Percentiles rank a stretch among this genome's conserved stretches.
These are phyloP conservation scores for Himalopsyche phryganea DNA, from an alignment of 1,140 invertebrate species.

Conservation along the genomic window DNA sequence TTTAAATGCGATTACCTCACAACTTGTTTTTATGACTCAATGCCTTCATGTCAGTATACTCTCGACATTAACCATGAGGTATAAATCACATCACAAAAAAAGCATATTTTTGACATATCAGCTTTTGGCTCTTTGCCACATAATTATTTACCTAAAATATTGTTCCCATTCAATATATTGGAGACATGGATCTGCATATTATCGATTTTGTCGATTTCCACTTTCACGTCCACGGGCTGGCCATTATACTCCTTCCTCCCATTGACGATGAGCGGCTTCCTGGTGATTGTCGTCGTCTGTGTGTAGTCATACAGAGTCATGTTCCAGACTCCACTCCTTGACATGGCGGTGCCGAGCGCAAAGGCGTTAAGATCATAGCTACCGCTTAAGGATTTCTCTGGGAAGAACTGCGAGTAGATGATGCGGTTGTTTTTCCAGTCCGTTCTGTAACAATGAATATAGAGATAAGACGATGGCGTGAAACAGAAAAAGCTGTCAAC, in stretches of 20 bases:
- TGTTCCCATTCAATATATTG: conserved; percentile 63
- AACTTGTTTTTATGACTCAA: no score
- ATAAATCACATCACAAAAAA: no score
- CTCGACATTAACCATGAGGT: no score
- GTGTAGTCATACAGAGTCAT: conserved; percentile 68
- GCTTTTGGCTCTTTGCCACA: no score
- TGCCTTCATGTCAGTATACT: no score
- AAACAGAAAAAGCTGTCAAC: no score
- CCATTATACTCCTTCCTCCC: conserved; percentile 40
- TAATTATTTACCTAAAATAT: conserved; percentile 60
- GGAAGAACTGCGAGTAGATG: conserved; percentile 76
- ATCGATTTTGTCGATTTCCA: conserved; percentile 69
- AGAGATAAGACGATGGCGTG: no score
- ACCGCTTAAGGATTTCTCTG: conserved; percentile 69
- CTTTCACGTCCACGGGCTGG: conserved; percentile 58
- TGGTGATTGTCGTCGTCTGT: conserved; percentile 71
- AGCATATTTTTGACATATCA: no score
- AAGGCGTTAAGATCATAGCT: conserved; percentile 62
- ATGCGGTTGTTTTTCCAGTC: conserved; percentile 60
- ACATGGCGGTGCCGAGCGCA: conserved; percentile 57
- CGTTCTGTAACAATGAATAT: conserved; percentile 55
- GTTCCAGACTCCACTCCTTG: conserved; percentile 68
- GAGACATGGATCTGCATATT: conserved; percentile 74
- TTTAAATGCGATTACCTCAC: no score
- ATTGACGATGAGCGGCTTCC: conserved; percentile 42